Evolutionary conservation across 2,888 invertebrate genomes (phyloP).

Genomic region (Lasioglossum leucozonium): DNA sequence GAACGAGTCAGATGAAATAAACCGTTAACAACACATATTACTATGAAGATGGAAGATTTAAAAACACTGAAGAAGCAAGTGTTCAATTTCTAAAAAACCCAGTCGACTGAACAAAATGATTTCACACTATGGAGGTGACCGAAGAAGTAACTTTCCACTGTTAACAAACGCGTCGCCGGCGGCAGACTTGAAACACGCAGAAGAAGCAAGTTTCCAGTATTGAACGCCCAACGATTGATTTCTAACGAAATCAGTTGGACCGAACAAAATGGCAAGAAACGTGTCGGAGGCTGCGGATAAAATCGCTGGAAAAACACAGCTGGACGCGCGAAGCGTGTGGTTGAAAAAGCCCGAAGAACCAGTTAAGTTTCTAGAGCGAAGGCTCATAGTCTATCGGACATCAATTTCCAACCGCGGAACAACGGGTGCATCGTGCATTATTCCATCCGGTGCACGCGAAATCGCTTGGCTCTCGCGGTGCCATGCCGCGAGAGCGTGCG

Average conservation of each 20-base stretch:
- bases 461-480: constrained; percentile 37
- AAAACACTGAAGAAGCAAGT: too few species aligned
- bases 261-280: not conserved
- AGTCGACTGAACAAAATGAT: too few species aligned
- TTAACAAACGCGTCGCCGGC: too few species aligned
- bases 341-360: not conserved
- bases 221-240: too few species aligned
- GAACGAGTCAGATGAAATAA: too few species aligned
- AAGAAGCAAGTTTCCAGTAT: too few species aligned
- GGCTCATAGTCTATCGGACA: not conserved
- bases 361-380: not conserved
- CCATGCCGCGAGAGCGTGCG: not conserved
- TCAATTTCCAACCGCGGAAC: constrained; percentile 14
- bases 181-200: too few species aligned
- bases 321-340: not conserved
- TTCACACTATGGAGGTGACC: too few species aligned
- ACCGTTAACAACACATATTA: too few species aligned
- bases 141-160: too few species aligned
- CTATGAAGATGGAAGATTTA: too few species aligned
- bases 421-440: not conserved
- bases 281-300: not conserved
- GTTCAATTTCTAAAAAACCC: not conserved
- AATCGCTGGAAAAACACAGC: not conserved
- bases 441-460: constrained; percentile 1
- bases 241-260: too few species aligned